Evolutionary conservation across 2,113 vertebrate genomes (phyloP).

Genomic region (Melanostigma gelatinosum): DNA sequence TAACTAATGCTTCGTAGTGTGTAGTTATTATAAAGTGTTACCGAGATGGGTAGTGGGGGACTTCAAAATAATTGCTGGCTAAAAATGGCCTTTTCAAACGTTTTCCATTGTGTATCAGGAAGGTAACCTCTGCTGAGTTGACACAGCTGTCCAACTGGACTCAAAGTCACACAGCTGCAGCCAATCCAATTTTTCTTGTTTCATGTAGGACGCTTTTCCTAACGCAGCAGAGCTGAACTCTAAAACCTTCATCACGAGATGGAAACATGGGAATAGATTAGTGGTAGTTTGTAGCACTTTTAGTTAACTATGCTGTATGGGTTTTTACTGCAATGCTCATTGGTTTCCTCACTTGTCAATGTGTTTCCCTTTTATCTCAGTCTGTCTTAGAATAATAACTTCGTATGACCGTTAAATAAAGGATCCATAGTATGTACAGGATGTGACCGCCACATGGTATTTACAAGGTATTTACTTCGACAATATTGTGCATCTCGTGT

Average conservation of each 20-base stretch:
- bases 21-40: too few relatives aligned
- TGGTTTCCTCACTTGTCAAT: neutral
- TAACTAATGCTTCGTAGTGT: too few relatives aligned
- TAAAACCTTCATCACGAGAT: neutral
- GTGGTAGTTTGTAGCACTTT: neutral
- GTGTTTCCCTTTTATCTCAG: neutral
- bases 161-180: slow-evolving; percentile 20
- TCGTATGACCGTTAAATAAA: neutral
- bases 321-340: neutral
- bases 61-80: too few relatives aligned
- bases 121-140: slow-evolving; percentile 23
- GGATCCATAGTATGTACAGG: neutral
- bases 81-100: neutral
- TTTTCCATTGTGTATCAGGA: neutral
- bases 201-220: neutral
- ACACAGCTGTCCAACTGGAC: slow-evolving; percentile 47
- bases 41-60: neutral
- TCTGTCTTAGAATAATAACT: neutral
- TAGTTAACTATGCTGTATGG: neutral
- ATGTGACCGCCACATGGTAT: neutral
- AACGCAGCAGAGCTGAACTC: neutral
- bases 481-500: neutral
- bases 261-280: neutral
- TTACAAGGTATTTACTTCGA: neutral
- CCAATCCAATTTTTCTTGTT: neutral